Evolutionary conservation across 1,140 invertebrate species (phyloP), one percentile per base, ranked within the genome.

Genomic region (Cydia fagiglandana): DNA sequence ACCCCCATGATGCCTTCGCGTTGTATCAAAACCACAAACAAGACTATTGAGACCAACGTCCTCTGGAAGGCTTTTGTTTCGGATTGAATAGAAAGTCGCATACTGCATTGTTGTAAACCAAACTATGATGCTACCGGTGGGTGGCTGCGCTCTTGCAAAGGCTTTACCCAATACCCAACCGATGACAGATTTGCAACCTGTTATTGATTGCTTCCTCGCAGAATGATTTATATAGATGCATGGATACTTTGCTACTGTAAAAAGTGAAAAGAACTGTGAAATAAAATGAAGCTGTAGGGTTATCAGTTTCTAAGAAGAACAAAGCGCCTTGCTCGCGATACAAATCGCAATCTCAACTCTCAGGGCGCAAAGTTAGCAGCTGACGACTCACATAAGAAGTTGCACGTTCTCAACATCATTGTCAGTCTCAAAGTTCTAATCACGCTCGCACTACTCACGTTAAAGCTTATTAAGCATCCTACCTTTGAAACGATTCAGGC

Each of bases 71-170:
- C 50, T 77, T 78, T 53, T 73, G 73, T 79, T 81, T 88, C 89
- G 87, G 88, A 82, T 88, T 76, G 78, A 30, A 38, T 78, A 73
- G 81, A 86, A 85, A 83, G 81, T 83, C 76, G 79, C 84, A 77
- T 56, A 77, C 77, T 78, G 76, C 78, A 86, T 91, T 90, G 87
- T 90, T 83, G 77, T 75, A 79, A 84, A 90, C 88, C 88, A 85
- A 86, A 88, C 86, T 89, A 89, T 91, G 83, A 91, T 90, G 87
- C 86, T 89, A 87, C 85, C 86, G 85, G 85, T 91, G 86, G 90
- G 88, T 88, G 88, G 88, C 82, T 80, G 76, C 56, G 75, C 73
- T 83, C 86, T 83, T 75, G 70, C 76, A 77, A 53, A 76, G 74
- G 76, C 73, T 78, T 56, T 73, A 53, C 41, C 74, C 75, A 85